Percentiles rank a stretch among this genome's conserved stretches.
These are phyloP conservation scores for Sipha maydis DNA, from an alignment of 2,888 invertebrate genomes.

Conservation along the genomic window DNA sequence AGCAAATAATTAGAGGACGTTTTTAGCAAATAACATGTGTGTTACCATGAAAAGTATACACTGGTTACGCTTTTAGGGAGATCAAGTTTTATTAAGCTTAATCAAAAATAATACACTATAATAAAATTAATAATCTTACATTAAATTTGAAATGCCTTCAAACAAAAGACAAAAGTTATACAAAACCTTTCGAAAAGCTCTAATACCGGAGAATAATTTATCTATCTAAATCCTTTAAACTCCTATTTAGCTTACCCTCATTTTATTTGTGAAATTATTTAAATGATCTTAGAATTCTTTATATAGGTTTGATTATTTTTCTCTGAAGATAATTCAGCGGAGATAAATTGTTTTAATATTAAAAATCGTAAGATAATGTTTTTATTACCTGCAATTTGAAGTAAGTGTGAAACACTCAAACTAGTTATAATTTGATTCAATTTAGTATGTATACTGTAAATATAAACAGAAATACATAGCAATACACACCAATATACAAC, in stretches of 20 bases:
- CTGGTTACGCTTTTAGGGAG: neutral
- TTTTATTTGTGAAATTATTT: neutral
- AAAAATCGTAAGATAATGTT: too few species aligned
- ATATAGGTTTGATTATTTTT: neutral
- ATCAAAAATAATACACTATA: neutral
- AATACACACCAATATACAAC: too few species aligned
- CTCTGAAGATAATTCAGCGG: neutral
- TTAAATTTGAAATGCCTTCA: neutral
- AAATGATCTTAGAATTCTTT: neutral
- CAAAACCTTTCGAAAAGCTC: neutral
- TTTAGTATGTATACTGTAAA: too few species aligned
- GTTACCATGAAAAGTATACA: neutral
- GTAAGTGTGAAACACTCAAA: too few species aligned
- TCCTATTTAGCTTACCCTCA: neutral
- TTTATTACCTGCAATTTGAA: too few species aligned
- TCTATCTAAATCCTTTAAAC: neutral
- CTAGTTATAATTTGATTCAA: too few species aligned
- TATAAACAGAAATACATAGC: too few species aligned
- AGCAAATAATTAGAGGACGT: too few species aligned
- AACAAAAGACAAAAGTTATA: neutral
- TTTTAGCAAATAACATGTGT: too few species aligned
- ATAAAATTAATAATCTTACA: slow-evolving; percentile 1
- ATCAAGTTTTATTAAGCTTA: neutral
- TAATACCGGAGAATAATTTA: neutral
- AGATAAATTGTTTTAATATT: too few species aligned